Conservation (phyloP, 2,113 vertebrate genomes). For the Scophthalmus maximus region DNA sequence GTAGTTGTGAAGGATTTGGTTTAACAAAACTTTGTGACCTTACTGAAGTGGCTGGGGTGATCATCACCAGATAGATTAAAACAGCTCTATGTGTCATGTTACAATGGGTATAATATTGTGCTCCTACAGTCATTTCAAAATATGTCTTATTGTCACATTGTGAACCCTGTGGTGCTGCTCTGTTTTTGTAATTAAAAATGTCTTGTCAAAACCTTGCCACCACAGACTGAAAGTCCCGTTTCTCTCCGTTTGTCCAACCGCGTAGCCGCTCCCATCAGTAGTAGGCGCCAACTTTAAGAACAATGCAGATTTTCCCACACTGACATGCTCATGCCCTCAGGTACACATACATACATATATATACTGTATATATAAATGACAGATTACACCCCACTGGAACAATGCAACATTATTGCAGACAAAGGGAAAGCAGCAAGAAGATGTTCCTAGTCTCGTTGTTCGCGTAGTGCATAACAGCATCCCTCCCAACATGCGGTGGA, state of each 20-base stretch:
- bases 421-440: slow-evolving; percentile 30
- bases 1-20: too few relatives aligned
- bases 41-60: too few relatives aligned
- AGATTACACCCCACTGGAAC: slow-evolving; percentile 31
- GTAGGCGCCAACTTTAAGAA: slow-evolving; percentile 7
- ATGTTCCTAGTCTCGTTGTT: slow-evolving; percentile 36
- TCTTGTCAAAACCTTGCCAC: background rate
- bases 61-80: too few relatives aligned
- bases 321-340: background rate
- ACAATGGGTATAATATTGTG: background rate
- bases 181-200: slow-evolving; percentile 7
- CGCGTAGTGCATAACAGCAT: slow-evolving; percentile 37
- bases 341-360: slow-evolving; percentile 20
- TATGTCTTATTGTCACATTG: background rate
- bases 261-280: background rate
- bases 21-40: too few relatives aligned
- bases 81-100: too few relatives aligned
- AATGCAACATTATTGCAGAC: slow-evolving; percentile 4
- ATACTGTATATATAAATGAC: slow-evolving; percentile 33
- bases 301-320: background rate
- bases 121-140: too few relatives aligned
- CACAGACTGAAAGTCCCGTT: slow-evolving; percentile 7
- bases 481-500: slow-evolving; percentile 54
- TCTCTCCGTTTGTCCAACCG: background rate
- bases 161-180: background rate